Base-by-base conservation (phyloP, 2,888 invertebrate genomes). In the Cylloceria caligata region DNA sequence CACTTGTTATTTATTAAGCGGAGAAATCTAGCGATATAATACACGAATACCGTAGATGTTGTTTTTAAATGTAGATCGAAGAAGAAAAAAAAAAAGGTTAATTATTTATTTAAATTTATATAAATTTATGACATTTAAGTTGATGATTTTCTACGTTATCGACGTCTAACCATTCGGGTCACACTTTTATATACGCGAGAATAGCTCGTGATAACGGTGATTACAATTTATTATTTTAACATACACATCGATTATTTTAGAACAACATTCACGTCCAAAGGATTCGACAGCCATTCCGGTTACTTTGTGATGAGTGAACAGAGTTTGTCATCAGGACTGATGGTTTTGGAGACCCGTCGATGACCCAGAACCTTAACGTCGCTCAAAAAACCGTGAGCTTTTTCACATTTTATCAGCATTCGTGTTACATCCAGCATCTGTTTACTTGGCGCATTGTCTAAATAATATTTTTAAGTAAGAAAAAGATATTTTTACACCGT, bases 311-410 rank as follows among this genome's bases (percentile, higher is more conserved):
- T 93, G 67, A 94, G 93, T 0, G 88, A 88, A 84, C 93, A 94
- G 9, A 95, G 90, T 73, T 91, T 88, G 0, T 91, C 87, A 0
- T 95, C 95, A 52, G 95, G 95, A 86, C 95, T 95, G 1, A 87
- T 62, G 0, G 94, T 95, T 0, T 86, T 83, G 2, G 89, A 89
- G 1, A 95, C 91, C 90, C 95, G 95, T 65, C 85, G 86, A 24
- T 80, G 89, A 1, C 84, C 90, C 1, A 90, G 68, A 5, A 90
- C 88, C 24, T 86, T 88, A 4, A 90, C 60, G 0, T 80, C 73
- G 16, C 87, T 85, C 45, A 89, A 86, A 49, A 86, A 83, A 45
- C 84, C 87, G 62, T 85, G 34, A 2, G 80, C 79, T 64, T 87
- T 88, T 9, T 89, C 90, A 39, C 89, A 90, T 0, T 19, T 19